Percentiles rank a stretch among this genome's conserved stretches.
These are phyloP conservation scores for Zaprionus camerounensis DNA, from an alignment of 1,140 invertebrate species.

Conservation along the genomic window DNA sequence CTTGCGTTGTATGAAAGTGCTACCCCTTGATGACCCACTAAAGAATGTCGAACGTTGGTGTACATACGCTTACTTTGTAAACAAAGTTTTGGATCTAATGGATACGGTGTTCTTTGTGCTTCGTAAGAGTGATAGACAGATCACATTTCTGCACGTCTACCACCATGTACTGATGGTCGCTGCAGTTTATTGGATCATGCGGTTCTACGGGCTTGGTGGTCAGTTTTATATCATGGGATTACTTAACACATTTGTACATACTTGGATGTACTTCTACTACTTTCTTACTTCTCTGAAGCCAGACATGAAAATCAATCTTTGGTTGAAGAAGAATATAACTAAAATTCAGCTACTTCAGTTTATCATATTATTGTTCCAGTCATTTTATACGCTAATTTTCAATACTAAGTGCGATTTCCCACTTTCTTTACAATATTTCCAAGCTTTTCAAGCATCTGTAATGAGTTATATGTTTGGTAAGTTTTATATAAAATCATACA, in stretches of 20 bases:
- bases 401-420: constrained; percentile 88
- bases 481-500: constrained; percentile 87
- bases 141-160: constrained; percentile 94
- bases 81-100: constrained; percentile 85
- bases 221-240: constrained; percentile 88
- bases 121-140: constrained; percentile 92
- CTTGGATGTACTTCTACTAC: constrained; percentile 92
- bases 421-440: constrained; percentile 86
- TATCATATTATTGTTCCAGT: constrained; percentile 87
- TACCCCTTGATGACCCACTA: background rate
- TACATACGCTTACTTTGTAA: constrained; percentile 39
- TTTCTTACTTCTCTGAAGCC: constrained; percentile 88
- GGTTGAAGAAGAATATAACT: constrained; percentile 95
- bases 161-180: constrained; percentile 88
- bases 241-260: constrained; percentile 91
- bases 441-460: constrained; percentile 40
- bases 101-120: constrained; percentile 94
- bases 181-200: background rate
- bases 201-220: constrained; percentile 85
- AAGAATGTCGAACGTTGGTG: constrained; percentile 7
- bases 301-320: constrained; percentile 87
- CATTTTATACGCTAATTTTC: constrained; percentile 87
- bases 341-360: constrained; percentile 92
- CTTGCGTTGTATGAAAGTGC: background rate
- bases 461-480: constrained; percentile 92